A percentile compares a stretch with the other conserved stretches of the same genome.
Conservation (phyloP, 1,140 invertebrate species). For the Helicorthomorpha holstii region DNA sequence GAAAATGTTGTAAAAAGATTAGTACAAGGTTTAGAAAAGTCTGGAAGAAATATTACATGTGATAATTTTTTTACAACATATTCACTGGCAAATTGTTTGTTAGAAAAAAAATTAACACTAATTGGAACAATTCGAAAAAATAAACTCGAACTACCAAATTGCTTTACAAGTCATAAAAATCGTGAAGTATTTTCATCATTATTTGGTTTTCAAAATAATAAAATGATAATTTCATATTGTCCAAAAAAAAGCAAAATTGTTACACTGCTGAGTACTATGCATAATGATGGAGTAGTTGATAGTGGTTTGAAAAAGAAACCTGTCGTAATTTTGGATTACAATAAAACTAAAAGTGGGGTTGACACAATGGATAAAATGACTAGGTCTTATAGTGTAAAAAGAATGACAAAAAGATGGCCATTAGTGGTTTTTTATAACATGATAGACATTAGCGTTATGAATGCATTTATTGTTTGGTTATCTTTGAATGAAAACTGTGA, state of each 20-base stretch:
- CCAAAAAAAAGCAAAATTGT: conserved; percentile 13
- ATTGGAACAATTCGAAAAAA: conserved; percentile 3
- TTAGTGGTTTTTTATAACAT: conserved; percentile 14
- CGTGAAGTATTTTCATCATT: conserved; percentile 1
- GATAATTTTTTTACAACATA: conserved; percentile 5
- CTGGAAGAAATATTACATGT: conserved; percentile 3
- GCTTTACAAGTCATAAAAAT: not conserved
- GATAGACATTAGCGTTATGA: conserved; percentile 9
- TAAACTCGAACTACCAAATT: not conserved
- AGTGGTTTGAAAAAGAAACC: conserved; percentile 4
- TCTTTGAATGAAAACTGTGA: not conserved
- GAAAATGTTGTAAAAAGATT: not conserved
- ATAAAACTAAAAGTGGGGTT: conserved; percentile 10
- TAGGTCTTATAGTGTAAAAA: conserved; percentile 9
- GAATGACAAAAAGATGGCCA: conserved; percentile 14
- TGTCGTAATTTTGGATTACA: conserved; percentile 11
- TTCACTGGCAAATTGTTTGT: not conserved
- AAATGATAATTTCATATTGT: conserved; percentile 13
- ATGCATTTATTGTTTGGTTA: not conserved
- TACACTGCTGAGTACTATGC: conserved; percentile 7
- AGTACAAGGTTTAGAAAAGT: not conserved
- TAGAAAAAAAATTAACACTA: not conserved
- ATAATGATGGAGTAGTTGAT: conserved; percentile 2
- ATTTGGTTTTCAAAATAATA: conserved; percentile 10
- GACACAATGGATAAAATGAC: conserved; percentile 11